Base-by-base conservation (phyloP, 2,797 vertebrate species). In the Meda fulgida region DNA sequence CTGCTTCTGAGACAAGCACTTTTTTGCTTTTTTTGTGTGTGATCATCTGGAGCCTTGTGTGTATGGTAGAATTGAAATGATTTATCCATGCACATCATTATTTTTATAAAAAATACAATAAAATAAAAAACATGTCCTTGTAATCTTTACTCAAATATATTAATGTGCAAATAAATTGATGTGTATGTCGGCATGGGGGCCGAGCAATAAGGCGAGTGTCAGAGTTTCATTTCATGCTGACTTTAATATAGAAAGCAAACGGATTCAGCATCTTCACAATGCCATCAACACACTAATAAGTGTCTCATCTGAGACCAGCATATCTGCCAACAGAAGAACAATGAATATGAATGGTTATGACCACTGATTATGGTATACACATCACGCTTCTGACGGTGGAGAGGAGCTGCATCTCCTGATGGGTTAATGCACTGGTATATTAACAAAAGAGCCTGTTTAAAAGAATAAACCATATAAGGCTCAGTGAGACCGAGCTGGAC, bases 401-500 rank as follows among this genome's bases (percentile, higher is more conserved):
- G 26, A 34, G n/a, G n/a, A n/a, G n/a, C 90, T 86, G 71, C 80
- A 87, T 91, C 91, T 90, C 91, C 91, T 94, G 93, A 93, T 92
- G 92, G 87, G 88, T 72, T 86, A 66, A 89, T 90, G 91, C 93
- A 93, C 92, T 91, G 92, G n/a, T 14, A 46, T 71, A n/a, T 34
- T 26, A 58, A 75, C 48, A 90, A 93, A 92, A 93, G 92, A 89
- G 91, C 89, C 91, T 92, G 93, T 92, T 94, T 93, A 92, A 92
- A 94, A 92, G 90, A 93, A 92, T 93, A 93, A 63, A 78, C n/a
- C 40, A 29, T 73, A 70, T 55, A 72, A 10, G 26, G 71, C 80
- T 78, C 83, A 84, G 85, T 38, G 63, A 51, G 65, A 70, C 76
- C 26, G 72, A 75, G 85, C 84, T 43, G 84, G 84, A 89, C 63